Evolutionary conservation across 2,797 vertebrate species (phyloP), one percentile per base, ranked within the genome.

Genomic region (Falco rusticolus): DNA sequence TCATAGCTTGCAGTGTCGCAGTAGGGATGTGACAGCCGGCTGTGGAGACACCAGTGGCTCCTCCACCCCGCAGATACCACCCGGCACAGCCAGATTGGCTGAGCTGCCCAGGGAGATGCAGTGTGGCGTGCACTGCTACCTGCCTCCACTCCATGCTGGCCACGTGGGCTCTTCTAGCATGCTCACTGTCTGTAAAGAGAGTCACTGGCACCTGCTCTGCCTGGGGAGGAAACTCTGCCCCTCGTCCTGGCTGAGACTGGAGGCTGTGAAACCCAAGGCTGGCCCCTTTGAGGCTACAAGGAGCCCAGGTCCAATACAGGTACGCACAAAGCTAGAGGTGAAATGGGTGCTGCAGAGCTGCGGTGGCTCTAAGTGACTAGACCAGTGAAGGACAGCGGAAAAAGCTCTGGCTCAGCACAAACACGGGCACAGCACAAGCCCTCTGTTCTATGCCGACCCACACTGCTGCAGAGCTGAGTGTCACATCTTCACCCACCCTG

Each of bases 51-150:
- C 66, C 20, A 4, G 28, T 1, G 2, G 56, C 51, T 74, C 24
- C 53, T 79, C 39, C 47, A 43, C 39, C 29, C 50, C 45, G 8
- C n/a, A 57, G 41, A 45, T 65, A 10, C 45, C 26, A 33, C 4
- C 29, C 0, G 3, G 51, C 28, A 5, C 3, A 33, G 59, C 76
- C 1, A 0, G 26, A 28, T 22, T 19, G 39, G 43, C 66, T 1
- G 3, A 28, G 66, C 56, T 39, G 68, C 45, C n/a, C 63, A 10
- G 37, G 63, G 57, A 11, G 51, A 26, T n/a, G 61, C 63, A 19
- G 29, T 3, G 20, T 11, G 11, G 51, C n/a, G 15, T 1, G 1
- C 8, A 0, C 24, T 59, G 59, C 75, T 50, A 5, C 37, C 33
- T 1, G 3, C 39, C n/a, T 56, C 41, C 0, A 8, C 63, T 63